Evolutionary conservation across 2,113 vertebrate species (phyloP).

Genomic region (Syngnathus scovelli): DNA sequence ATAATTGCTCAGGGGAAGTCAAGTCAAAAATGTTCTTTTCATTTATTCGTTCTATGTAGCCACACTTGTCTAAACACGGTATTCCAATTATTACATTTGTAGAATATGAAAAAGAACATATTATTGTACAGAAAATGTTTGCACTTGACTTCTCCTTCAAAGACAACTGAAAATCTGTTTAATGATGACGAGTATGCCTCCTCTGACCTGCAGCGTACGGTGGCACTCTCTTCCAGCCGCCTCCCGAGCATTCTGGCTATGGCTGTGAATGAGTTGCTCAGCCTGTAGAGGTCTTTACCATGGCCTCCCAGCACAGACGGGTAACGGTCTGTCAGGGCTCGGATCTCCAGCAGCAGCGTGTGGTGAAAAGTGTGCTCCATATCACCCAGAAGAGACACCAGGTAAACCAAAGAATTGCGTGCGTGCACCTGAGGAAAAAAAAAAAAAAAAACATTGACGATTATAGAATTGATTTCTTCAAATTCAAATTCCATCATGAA

Average conservation of each 20-base stretch:
- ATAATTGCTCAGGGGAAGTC: too few species aligned
- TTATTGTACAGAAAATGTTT: too few species aligned
- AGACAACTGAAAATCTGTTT: not conserved
- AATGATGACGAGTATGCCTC: not conserved
- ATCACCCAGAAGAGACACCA: slow-evolving; percentile 83
- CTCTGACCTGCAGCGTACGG: slow-evolving; percentile 67
- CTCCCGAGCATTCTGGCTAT: slow-evolving; percentile 78
- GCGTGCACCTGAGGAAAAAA: slow-evolving; percentile 70
- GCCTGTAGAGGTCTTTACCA: slow-evolving; percentile 86
- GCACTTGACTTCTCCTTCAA: too few species aligned
- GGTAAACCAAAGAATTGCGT: slow-evolving; percentile 76
- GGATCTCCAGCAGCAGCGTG: slow-evolving; percentile 84
- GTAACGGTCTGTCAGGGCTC: slow-evolving; percentile 79
- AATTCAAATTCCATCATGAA: not conserved
- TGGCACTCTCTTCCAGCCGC: slow-evolving; percentile 66
- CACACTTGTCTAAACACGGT: too few species aligned
- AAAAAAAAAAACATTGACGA: not conserved
- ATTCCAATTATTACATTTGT: too few species aligned
- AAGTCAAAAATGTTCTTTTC: too few species aligned
- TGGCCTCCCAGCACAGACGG: slow-evolving; percentile 74
- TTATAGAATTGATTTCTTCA: not conserved
- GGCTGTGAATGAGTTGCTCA: slow-evolving; percentile 91
- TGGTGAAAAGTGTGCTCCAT: slow-evolving; percentile 90
- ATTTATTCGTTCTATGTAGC: too few species aligned
- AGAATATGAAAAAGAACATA: too few species aligned